Evolutionary conservation across 2,888 invertebrate species (phyloP).

Genomic region (Eupsilia transversa): DNA sequence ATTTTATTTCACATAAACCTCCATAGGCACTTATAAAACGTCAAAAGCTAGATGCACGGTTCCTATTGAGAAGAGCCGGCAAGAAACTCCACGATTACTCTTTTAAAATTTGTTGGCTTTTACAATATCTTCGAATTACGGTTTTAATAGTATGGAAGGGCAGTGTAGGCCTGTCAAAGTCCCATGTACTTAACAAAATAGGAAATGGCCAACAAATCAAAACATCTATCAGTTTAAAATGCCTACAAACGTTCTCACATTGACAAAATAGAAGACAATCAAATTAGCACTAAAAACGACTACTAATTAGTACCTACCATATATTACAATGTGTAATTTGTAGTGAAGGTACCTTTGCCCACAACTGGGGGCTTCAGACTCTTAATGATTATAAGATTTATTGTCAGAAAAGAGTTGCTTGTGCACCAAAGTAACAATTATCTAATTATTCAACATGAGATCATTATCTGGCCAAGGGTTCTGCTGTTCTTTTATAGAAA

Average conservation of each 20-base stretch:
- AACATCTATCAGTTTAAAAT: not conserved
- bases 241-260: not conserved
- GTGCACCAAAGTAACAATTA: not conserved
- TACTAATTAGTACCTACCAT: no score
- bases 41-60: not conserved
- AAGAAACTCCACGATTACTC: not conserved
- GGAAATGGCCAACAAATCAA: not conserved
- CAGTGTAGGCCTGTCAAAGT: not conserved
- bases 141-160: not conserved
- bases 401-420: not conserved
- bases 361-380: not conserved
- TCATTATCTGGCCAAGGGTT: not conserved
- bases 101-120: not conserved
- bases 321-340: no score
- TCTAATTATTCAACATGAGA: not conserved
- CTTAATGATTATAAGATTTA: not conserved
- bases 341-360: not conserved
- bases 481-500: not conserved
- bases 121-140: not conserved
- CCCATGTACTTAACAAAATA: not conserved
- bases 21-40: not conserved
- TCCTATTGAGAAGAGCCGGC: not conserved
- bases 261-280: not conserved
- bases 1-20: not conserved
- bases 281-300: no score